These are phyloP conservation scores for Lycocorax pyrrhopterus DNA, from an alignment of 2,113 vertebrate species.

Conservation along the genomic window DNA sequence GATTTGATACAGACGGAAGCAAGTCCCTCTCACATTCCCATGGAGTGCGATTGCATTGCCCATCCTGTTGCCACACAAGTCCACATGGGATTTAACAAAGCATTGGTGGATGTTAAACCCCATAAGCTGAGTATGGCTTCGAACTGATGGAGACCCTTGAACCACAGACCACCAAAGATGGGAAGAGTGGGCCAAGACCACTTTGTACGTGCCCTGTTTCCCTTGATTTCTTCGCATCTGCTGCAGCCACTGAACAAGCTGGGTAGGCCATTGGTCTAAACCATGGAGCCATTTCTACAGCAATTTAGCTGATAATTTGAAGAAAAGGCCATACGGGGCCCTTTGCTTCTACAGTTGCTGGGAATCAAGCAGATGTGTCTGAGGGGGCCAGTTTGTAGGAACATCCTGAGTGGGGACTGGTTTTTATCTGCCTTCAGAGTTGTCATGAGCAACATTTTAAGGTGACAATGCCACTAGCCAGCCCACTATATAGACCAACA, in stretches of 20 bases:
- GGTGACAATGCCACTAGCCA: not conserved
- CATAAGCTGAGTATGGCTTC: not conserved
- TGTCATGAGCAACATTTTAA: not conserved
- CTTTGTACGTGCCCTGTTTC: not conserved
- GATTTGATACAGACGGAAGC: not conserved
- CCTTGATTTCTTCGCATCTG: not conserved
- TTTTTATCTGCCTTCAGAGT: not conserved
- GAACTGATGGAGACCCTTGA: not conserved
- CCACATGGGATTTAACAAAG: not conserved
- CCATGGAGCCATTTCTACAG: not conserved
- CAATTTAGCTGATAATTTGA: not conserved
- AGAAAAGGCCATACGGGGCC: not conserved
- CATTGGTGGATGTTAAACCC: not conserved
- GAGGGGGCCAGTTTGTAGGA: not conserved
- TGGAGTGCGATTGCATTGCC: fast-evolving
- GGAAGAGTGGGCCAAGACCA: not conserved
- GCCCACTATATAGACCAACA: not conserved
- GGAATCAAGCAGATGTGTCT: not conserved
- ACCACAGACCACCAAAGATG: not conserved
- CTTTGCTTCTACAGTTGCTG: not conserved
- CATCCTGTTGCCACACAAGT: not conserved
- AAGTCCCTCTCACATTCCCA: not conserved
- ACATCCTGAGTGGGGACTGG: not conserved
- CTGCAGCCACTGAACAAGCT: not conserved
- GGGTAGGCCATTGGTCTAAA: not conserved